Evolutionary conservation across 2,888 invertebrate genomes (phyloP).

Genomic region (Tenthredo livida): DNA sequence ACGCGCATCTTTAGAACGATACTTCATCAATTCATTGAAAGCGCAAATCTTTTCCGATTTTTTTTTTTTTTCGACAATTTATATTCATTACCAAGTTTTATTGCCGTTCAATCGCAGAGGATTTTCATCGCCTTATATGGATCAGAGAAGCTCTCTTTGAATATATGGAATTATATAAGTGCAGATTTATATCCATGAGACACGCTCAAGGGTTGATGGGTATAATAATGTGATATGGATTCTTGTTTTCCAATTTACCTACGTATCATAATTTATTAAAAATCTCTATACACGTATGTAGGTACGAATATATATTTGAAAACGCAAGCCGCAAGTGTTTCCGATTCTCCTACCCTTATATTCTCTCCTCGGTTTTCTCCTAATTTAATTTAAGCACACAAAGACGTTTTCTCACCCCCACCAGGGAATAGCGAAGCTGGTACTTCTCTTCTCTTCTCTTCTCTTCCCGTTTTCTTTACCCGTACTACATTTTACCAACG

Average conservation of each 20-base stretch:
- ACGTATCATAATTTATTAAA: background rate
- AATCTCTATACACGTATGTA: background rate
- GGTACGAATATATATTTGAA: background rate
- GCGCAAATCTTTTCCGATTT: background rate
- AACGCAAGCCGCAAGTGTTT: conserved; percentile 20
- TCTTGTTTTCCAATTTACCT: background rate
- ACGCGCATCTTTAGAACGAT: background rate
- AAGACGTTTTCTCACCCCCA: background rate
- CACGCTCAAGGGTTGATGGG: background rate
- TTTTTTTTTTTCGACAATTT: background rate
- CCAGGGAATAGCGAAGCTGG: background rate
- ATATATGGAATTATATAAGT: background rate
- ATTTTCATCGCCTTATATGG: background rate
- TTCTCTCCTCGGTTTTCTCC: background rate
- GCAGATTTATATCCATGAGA: background rate
- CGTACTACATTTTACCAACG: background rate
- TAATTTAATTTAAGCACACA: conserved; percentile 40
- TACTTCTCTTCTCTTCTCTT: background rate
- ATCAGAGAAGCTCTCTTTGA: too few relatives aligned
- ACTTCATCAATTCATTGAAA: background rate
- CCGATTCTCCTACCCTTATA: background rate
- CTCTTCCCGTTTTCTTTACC: background rate
- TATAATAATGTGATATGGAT: background rate
- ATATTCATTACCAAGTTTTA: conserved; percentile 28
- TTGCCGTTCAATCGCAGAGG: background rate